Percentiles rank a stretch among this genome's conserved stretches.
Evolutionary conservation across 2,113 vertebrate species (phyloP).

Genomic region (Carassius auratus): DNA sequence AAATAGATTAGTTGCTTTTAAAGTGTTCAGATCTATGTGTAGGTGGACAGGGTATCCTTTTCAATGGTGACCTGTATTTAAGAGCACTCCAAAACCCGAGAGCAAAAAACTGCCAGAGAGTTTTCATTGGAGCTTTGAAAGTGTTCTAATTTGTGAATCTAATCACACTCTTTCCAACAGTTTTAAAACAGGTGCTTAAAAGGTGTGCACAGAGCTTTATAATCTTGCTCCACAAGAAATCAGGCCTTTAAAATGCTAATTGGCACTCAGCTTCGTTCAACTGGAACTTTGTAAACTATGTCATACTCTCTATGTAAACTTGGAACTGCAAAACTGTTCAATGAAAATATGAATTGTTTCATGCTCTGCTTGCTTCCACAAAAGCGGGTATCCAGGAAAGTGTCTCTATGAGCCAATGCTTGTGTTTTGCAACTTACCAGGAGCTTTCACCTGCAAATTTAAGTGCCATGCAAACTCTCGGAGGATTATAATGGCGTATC

Average conservation of each 20-base stretch:
- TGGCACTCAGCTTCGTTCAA: background rate
- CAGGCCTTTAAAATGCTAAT: conserved; percentile 31
- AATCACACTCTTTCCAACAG: conserved; percentile 1
- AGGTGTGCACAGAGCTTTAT: conserved; percentile 23
- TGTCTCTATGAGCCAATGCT: background rate
- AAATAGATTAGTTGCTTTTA: background rate
- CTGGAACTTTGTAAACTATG: background rate
- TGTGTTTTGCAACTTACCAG: background rate
- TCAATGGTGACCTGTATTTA: conserved; percentile 4
- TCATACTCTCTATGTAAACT: conserved; percentile 19
- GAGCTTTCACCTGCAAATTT: conserved; percentile 5
- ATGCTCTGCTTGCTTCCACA: background rate
- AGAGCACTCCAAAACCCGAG: background rate
- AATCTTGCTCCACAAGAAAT: conserved; percentile 18
- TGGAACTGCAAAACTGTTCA: background rate
- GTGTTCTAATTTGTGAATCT: background rate
- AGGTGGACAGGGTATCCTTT: background rate
- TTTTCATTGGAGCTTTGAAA: background rate
- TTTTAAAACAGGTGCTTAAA: conserved; percentile 31
- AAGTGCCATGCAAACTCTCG: background rate
- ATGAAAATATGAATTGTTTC: conserved; percentile 10
- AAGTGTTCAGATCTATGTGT: background rate
- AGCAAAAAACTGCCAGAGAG: background rate
- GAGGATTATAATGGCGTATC: conserved; percentile 19
- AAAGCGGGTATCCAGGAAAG: background rate